Conservation (phyloP, 2,888 invertebrate species). For the Brachyptera risi region DNA sequence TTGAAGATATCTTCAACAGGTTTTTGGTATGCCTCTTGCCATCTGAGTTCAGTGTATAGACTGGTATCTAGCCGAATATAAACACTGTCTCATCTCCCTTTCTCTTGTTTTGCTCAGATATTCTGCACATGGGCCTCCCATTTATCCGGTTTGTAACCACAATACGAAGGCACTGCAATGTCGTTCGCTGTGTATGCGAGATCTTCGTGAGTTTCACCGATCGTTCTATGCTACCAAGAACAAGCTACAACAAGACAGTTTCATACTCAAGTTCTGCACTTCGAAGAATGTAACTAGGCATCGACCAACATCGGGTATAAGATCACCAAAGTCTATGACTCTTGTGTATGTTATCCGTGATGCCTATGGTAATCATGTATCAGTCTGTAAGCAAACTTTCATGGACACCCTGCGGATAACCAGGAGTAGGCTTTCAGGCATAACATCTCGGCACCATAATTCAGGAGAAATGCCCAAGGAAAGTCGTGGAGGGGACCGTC, state of each 20-base stretch:
- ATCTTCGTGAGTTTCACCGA: constrained; percentile 8
- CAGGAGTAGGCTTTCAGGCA: background rate
- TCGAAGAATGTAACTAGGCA: background rate
- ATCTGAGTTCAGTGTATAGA: too few relatives aligned
- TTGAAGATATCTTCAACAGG: too few relatives aligned
- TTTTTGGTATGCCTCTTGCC: background rate
- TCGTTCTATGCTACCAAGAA: constrained; percentile 2
- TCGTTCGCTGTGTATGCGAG: background rate
- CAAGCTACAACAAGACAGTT: constrained; percentile 10
- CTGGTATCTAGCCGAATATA: too few relatives aligned
- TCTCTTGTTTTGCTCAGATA: too few relatives aligned
- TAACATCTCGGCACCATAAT: background rate
- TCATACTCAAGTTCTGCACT: background rate
- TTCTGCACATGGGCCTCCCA: background rate
- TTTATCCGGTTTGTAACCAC: background rate
- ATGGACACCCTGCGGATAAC: background rate
- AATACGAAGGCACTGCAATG: constrained; percentile 8
- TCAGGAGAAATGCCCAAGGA: background rate
- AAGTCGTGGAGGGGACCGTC: background rate
- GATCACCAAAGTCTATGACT: background rate
- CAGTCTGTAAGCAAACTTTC: background rate
- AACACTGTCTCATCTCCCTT: too few relatives aligned
- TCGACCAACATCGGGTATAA: background rate
- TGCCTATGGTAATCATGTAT: background rate
- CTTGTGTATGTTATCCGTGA: background rate